phyloP scores from a whole-genome alignment of 2,888 invertebrate genomes.

The Hoplodrina blanda region DNA sequence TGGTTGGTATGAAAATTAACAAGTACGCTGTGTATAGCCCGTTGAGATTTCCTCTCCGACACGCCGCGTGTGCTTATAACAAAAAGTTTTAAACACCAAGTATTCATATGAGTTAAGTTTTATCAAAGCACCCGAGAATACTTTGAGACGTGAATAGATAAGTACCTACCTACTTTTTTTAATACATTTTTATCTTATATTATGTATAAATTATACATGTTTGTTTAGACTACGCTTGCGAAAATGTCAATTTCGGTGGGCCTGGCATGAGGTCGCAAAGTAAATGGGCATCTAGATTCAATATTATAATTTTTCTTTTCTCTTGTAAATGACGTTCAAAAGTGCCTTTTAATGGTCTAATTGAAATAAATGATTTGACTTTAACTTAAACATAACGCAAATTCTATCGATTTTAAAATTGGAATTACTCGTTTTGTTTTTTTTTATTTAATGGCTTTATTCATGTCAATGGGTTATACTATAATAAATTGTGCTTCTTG shows the following conservation, averaged over 20 bases:
- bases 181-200: not conserved
- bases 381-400: no score
- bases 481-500: no score
- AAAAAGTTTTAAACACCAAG: slow-evolving; percentile 32
- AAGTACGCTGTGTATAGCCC: not conserved
- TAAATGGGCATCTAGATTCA: no score
- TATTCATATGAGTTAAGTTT: slow-evolving; percentile 43
- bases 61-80: not conserved
- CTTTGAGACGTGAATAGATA: slow-evolving; percentile 17
- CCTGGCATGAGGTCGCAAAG: no score
- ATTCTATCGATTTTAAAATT: no score
- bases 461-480: no score
- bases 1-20: not conserved
- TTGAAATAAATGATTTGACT: no score
- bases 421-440: no score
- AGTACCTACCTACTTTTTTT: not conserved
- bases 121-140: slow-evolving; percentile 42
- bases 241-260: not conserved
- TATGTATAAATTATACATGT: slow-evolving; percentile 1
- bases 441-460: no score
- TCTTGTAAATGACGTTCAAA: no score
- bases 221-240: not conserved
- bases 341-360: no score
- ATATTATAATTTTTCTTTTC: no score
- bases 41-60: not conserved